These are phyloP conservation scores for Saccopteryx leptura DNA, from an alignment of 2,113 vertebrate species.

Conservation along the genomic window DNA sequence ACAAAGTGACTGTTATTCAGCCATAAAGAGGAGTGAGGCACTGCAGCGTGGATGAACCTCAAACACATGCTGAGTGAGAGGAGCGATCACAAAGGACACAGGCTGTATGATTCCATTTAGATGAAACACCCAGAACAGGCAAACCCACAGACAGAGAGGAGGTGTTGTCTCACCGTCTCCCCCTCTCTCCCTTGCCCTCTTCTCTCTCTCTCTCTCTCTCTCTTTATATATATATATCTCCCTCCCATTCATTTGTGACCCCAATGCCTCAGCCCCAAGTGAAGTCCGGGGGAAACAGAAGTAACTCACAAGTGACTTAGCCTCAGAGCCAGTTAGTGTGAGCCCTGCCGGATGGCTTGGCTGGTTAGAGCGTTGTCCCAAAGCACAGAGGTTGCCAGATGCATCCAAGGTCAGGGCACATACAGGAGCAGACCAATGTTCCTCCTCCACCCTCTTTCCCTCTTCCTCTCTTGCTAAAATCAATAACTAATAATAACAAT, in stretches of 20 bases:
- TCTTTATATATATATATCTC: too few relatives aligned
- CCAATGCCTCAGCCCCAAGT: neutral
- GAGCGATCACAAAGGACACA: neutral
- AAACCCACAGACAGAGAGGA: too few relatives aligned
- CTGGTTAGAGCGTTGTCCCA: too few relatives aligned
- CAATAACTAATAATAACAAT: too few relatives aligned
- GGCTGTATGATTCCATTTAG: accelerated
- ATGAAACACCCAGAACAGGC: accelerated
- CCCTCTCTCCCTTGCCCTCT: neutral
- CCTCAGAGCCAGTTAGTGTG: neutral
- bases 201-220: neutral
- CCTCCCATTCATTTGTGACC: neutral
- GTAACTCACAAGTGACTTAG: slow-evolving; percentile 44
- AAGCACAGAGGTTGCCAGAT: too few relatives aligned
- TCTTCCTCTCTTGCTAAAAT: too few relatives aligned
- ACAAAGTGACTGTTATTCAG: accelerated
- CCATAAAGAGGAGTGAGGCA: neutral
- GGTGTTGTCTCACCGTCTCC: neutral
- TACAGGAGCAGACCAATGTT: too few relatives aligned
- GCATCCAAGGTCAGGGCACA: too few relatives aligned
- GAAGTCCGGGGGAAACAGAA: neutral
- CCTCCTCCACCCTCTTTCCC: too few relatives aligned
- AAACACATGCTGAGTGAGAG: neutral
- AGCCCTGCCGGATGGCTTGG: too few relatives aligned
- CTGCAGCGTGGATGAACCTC: accelerated